Conservation (phyloP, 2,888 invertebrate species). For the Thera britannica region DNA sequence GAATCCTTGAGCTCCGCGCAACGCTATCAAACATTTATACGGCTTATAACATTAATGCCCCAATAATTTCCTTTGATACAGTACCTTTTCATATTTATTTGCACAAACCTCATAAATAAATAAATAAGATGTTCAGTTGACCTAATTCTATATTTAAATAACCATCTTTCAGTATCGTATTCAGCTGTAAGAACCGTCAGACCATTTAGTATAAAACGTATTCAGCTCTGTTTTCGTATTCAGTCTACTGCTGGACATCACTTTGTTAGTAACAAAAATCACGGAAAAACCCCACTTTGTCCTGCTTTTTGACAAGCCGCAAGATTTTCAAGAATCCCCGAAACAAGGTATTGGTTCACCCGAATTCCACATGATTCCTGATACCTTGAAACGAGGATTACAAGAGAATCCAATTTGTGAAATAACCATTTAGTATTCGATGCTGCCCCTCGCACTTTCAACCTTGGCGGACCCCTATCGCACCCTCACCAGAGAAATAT, state of each 20-base stretch:
- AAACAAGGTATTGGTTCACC: not conserved
- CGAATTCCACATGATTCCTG: constrained; percentile 5
- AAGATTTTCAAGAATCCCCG: not conserved
- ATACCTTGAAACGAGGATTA: constrained; percentile 4
- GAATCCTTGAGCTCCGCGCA: constrained; percentile 13
- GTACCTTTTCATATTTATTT: not conserved
- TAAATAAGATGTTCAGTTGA: not conserved
- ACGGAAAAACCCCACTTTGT: not conserved
- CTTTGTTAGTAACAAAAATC: not conserved
- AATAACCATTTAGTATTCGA: constrained; percentile 21
- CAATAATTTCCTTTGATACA: constrained; percentile 4
- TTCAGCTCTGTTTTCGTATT: too few relatives aligned
- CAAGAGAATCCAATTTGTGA: constrained; percentile 26
- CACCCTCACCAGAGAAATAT: constrained; percentile 20
- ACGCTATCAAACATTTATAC: constrained; percentile 13
- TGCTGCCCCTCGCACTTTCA: constrained; percentile 18
- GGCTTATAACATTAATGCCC: constrained; percentile 5
- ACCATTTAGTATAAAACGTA: too few relatives aligned
- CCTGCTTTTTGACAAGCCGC: not conserved
- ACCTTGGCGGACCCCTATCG: constrained; percentile 18
- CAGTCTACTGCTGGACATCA: too few relatives aligned
- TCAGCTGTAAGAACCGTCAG: too few relatives aligned
- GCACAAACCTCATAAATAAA: not conserved
- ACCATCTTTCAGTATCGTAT: not conserved
- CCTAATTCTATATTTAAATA: not conserved